Evolutionary conservation across 2,797 vertebrate genomes (phyloP).

Genomic region (Serranus cabrilla): DNA sequence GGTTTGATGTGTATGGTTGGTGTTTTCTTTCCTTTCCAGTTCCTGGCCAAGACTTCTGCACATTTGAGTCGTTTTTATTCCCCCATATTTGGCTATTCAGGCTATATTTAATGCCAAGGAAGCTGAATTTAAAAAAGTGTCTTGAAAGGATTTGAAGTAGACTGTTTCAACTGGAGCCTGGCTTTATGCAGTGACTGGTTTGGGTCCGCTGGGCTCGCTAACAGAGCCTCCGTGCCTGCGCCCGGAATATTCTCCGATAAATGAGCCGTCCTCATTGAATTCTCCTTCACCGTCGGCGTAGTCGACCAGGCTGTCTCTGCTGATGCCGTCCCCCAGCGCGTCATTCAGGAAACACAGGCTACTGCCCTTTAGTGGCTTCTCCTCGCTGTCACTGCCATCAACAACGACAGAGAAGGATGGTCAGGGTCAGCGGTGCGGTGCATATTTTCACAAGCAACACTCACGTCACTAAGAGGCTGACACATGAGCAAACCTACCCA

Average conservation of each 20-base stretch:
- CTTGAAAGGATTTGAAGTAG: constrained; percentile 43
- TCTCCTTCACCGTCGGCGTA: constrained; percentile 90
- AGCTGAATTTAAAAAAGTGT: constrained; percentile 40
- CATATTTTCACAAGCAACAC: constrained; percentile 34
- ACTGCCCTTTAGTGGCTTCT: constrained; percentile 91
- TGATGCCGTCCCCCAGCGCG: constrained; percentile 85
- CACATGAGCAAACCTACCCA: constrained; percentile 8
- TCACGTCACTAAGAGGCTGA: constrained; percentile 9
- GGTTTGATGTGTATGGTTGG: constrained; percentile 20
- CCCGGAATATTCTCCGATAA: constrained; percentile 93
- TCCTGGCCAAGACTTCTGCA: constrained; percentile 22
- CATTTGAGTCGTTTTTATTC: constrained; percentile 42
- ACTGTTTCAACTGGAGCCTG: constrained; percentile 31
- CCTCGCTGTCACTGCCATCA: constrained; percentile 88
- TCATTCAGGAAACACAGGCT: constrained; percentile 84
- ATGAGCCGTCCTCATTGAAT: constrained; percentile 96
- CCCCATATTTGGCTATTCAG: constrained; percentile 28
- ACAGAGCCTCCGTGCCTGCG: constrained; percentile 84
- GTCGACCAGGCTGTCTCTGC: constrained; percentile 91
- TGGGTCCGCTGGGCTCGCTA: constrained; percentile 69
- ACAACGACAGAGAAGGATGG: constrained; percentile 62
- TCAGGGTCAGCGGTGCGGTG: constrained; percentile 52
- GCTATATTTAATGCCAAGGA: constrained; percentile 40
- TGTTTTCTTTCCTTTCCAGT: constrained; percentile 17
- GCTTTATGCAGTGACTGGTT: constrained; percentile 56